Evolutionary conservation across 2,888 invertebrate genomes (phyloP).

Genomic region (Aporophyla nigra): DNA sequence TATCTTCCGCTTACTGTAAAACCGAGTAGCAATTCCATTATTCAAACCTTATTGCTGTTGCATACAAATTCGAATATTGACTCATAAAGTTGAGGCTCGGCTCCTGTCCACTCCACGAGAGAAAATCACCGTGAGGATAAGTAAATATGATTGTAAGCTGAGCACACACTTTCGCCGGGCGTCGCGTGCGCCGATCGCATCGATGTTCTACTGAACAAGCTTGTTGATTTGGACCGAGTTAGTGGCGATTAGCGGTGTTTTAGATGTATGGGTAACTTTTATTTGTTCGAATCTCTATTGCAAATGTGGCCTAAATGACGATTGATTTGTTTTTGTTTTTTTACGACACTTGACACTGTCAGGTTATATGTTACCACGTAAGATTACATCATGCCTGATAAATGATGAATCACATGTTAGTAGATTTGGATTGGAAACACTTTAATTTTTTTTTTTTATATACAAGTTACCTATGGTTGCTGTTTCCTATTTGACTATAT

Average conservation of each 20-base stretch:
- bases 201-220: slow-evolving; percentile 65
- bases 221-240: slow-evolving; percentile 44
- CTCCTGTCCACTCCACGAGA: slow-evolving; percentile 42
- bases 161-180: slow-evolving; percentile 74
- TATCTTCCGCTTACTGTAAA: neutral
- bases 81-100: slow-evolving; percentile 25
- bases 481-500: neutral
- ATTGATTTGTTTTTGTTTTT: neutral
- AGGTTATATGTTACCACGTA: neutral
- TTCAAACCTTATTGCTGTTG: neutral
- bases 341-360: neutral
- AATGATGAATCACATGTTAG: neutral
- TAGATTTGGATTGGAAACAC: neutral
- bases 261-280: too few relatives aligned
- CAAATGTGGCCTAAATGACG: neutral
- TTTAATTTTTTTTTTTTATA: too few relatives aligned
- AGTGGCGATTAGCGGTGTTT: slow-evolving; percentile 28
- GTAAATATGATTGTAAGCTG: slow-evolving; percentile 71
- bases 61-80: slow-evolving; percentile 45
- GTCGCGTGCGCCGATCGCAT: slow-evolving; percentile 76
- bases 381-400: too few relatives aligned
- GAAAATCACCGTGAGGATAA: slow-evolving; percentile 67
- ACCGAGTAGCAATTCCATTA: neutral
- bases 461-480: too few relatives aligned
- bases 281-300: neutral